phyloP scores from a whole-genome alignment of 2,113 vertebrate species.

The Martes martes region DNA sequence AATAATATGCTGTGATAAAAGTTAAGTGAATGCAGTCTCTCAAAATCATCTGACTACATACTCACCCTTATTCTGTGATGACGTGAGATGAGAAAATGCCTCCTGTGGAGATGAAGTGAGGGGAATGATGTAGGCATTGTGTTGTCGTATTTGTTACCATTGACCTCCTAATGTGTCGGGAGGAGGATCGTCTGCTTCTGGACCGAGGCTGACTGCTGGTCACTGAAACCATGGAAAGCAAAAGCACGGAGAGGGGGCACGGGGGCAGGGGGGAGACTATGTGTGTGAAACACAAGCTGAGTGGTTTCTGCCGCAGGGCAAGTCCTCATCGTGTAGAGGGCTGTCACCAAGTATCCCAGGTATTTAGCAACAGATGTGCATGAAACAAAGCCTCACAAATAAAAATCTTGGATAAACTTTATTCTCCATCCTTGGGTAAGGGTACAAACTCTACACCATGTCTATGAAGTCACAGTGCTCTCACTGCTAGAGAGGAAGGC shows the following conservation, averaged over 20 bases:
- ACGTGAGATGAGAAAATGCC: neutral
- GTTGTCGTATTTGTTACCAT: neutral
- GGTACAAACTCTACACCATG: slow-evolving; percentile 71
- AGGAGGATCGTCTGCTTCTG: neutral
- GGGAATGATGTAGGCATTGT: neutral
- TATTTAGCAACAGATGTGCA: neutral
- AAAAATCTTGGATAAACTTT: slow-evolving; percentile 66
- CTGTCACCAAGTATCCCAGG: neutral
- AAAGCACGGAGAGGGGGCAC: neutral
- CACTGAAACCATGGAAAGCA: neutral
- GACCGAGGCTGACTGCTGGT: neutral
- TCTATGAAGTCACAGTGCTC: slow-evolving; percentile 45
- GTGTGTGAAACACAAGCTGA: neutral
- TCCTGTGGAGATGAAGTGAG: neutral
- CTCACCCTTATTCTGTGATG: neutral
- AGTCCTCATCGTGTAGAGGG: neutral
- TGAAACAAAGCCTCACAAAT: slow-evolving; percentile 29
- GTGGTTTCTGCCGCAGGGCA: neutral
- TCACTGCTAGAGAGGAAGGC: slow-evolving; percentile 50
- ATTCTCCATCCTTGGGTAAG: slow-evolving; percentile 69
- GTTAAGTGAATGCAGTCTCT: neutral
- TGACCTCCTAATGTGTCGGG: neutral
- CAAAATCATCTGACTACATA: neutral
- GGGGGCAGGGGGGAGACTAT: fast-evolving
- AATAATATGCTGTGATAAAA: neutral